Conservation (phyloP, 2,888 invertebrate species). For the Nasonovia ribisnigri region DNA sequence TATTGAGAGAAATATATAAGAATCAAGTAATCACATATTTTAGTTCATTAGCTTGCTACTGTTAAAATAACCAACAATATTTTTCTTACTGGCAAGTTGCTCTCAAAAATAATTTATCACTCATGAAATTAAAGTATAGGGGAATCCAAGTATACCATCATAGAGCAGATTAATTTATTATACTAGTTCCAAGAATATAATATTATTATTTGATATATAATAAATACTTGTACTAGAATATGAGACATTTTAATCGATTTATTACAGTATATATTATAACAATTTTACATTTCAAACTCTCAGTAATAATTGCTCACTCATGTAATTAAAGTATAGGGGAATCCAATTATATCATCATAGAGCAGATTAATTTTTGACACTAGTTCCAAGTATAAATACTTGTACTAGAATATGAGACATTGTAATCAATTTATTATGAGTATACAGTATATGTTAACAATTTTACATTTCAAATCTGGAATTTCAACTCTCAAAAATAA, state of each 20-base stretch:
- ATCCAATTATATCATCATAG: conserved; percentile 62
- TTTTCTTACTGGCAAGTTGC: too few relatives aligned
- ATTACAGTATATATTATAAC: too few relatives aligned
- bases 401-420: not conserved
- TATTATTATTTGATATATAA: not conserved
- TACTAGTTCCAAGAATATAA: not conserved
- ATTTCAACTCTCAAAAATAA: conserved; percentile 32
- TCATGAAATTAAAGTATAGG: too few relatives aligned
- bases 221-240: not conserved
- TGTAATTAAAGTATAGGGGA: conserved; percentile 65
- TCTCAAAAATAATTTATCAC: too few relatives aligned
- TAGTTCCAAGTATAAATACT: too few relatives aligned
- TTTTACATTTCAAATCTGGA: too few relatives aligned
- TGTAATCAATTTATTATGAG: not conserved
- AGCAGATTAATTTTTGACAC: conserved; percentile 18
- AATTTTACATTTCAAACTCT: not conserved
- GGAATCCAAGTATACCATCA: conserved; percentile 54
- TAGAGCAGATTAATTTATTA: not conserved
- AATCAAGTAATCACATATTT: too few relatives aligned
- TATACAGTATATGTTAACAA: not conserved
- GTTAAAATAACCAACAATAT: too few relatives aligned
- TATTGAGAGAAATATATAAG: too few relatives aligned
- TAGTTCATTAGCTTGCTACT: too few relatives aligned
- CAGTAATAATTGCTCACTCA: conserved; percentile 55
- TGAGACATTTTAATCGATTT: too few relatives aligned